Evolutionary conservation across 1,140 invertebrate genomes (phyloP).

Genomic region (Dendrolimus kikuchii): DNA sequence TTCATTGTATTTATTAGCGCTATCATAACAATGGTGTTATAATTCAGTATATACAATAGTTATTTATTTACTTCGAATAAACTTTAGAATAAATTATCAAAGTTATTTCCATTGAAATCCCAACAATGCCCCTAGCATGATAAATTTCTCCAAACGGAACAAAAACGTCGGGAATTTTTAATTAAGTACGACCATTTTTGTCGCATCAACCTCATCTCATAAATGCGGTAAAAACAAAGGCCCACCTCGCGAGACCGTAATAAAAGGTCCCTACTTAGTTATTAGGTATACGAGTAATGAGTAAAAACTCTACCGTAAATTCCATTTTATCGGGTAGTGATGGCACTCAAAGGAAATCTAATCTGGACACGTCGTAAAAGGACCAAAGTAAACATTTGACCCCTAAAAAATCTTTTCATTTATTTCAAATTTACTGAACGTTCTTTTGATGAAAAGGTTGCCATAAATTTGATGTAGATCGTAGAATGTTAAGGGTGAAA

Average conservation of each 20-base stretch:
- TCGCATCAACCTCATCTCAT: constrained; percentile 22
- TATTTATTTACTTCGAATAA: too few species aligned
- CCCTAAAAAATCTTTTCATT: too few species aligned
- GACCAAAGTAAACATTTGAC: neutral
- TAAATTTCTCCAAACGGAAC: constrained; percentile 6
- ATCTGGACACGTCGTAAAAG: constrained; percentile 6
- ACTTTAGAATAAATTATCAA: constrained; percentile 6
- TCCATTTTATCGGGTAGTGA: constrained; percentile 12
- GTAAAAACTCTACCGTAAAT: constrained; percentile 18
- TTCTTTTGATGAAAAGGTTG: too few species aligned
- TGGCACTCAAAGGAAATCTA: constrained; percentile 14
- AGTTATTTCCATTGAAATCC: neutral
- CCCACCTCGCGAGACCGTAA: constrained; percentile 27
- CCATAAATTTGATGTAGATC: too few species aligned
- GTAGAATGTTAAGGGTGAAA: too few species aligned
- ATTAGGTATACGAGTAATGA: constrained; percentile 25
- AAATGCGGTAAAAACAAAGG: constrained; percentile 24
- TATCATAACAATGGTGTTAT: too few species aligned
- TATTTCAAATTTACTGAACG: too few species aligned
- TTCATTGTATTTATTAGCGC: too few species aligned
- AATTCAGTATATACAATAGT: too few species aligned
- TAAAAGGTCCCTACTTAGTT: constrained; percentile 23
- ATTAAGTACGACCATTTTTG: constrained; percentile 16
- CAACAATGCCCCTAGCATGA: neutral
- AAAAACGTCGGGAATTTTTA: constrained; percentile 22